Evolutionary conservation across 2,113 vertebrate genomes (phyloP), one percentile per base, ranked within the genome.

Genomic region (Zosterops pallidus): DNA sequence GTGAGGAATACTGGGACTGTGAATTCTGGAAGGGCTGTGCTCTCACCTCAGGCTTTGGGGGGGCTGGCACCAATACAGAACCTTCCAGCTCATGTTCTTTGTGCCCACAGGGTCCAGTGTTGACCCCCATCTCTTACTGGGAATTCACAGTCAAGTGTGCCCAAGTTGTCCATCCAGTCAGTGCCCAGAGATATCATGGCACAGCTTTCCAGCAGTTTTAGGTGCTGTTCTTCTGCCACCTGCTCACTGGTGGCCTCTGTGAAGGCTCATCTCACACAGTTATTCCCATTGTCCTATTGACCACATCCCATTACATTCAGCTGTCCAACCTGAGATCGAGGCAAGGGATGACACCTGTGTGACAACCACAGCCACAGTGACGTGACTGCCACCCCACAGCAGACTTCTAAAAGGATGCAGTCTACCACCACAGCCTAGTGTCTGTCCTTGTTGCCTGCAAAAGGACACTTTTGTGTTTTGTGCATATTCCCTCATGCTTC

Each of bases 261-360:
- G 35, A 52, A 17, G 47, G 67, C 19, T 70, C 67, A 29, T 12
- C 25, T 50, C 46, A 15, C 44, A 19, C n/a, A 31, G 67, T 12
- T 29, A 23, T 52, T 50, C 28, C 31, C 47, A 22, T 5, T 39
- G 47, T 50, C n/a, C 47, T 39, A 2, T 19, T 70, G 67, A 39
- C 47, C 46, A 37, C 3, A 0, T 20, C 46, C 46, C 4, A 9
- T 11, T 20, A 15, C 25, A 21, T 37, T 28, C n/a, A 11, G 24
- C 33, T 37, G 6, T 28, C 28, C 65, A 49, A 3, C 19, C 3
- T 14, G 46, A 28, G 46, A 14, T 21, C 0, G 9, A 37, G n/a
- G n/a, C 67, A 50, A 28, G 14, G n/a, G 25, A 13, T 69, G 67
- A 29, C 5, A 50, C 26, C 67, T 39, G 1, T 28, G 65, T 69